Percentiles rank a stretch among this genome's conserved stretches.
phyloP scores from a whole-genome alignment of 2,113 vertebrate genomes.

The Cyanistes caeruleus region DNA sequence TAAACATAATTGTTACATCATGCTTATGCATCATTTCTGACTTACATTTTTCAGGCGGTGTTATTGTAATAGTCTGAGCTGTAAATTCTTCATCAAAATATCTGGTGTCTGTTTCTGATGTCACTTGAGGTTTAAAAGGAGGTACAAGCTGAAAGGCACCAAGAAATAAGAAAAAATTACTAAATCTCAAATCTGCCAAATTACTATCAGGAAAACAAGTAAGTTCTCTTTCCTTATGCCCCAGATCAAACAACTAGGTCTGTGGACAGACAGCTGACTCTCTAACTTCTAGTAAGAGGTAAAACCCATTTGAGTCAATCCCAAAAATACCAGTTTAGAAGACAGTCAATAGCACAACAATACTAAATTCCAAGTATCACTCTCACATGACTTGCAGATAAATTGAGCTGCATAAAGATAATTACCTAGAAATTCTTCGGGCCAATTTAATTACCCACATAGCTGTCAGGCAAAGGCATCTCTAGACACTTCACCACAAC shows the following conservation, averaged over 20 bases:
- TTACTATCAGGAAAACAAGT: neutral
- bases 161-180: slow-evolving; percentile 35
- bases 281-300: neutral
- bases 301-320: neutral
- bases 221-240: neutral
- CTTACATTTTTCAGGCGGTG: slow-evolving; percentile 96
- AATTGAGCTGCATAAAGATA: neutral
- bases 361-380: neutral
- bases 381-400: neutral
- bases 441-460: neutral
- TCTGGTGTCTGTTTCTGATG: slow-evolving; percentile 93
- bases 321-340: neutral
- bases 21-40: neutral
- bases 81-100: slow-evolving; percentile 98
- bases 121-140: slow-evolving; percentile 96
- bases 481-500: neutral
- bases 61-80: slow-evolving; percentile 95
- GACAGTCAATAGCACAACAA: neutral
- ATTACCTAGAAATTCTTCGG: neutral
- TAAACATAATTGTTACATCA: neutral
- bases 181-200: neutral
- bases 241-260: neutral
- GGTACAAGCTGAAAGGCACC: slow-evolving; percentile 85
- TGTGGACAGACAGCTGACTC: neutral
- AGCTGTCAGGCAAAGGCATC: neutral